Conservation (phyloP, 2,113 vertebrate genomes). For the Uropsilus gracilis region DNA sequence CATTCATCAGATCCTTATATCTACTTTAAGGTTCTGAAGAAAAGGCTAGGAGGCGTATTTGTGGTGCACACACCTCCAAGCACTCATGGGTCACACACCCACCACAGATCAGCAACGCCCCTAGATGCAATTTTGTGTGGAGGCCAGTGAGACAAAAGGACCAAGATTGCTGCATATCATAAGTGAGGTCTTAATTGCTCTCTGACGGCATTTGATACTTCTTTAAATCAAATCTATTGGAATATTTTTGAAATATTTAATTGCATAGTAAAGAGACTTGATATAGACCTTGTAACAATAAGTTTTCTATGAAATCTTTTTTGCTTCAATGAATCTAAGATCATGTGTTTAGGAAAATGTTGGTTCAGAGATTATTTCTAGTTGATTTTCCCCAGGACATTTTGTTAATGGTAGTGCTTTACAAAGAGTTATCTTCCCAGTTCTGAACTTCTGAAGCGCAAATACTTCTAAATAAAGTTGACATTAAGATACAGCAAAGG, state of each 20-base stretch:
- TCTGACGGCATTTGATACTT: neutral
- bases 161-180: neutral
- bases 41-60: neutral
- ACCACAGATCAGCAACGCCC: neutral
- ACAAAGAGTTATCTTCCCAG: neutral
- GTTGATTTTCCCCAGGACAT: conserved; percentile 37
- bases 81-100: neutral
- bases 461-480: conserved; percentile 24
- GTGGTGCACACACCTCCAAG: neutral
- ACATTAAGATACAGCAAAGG: conserved; percentile 2
- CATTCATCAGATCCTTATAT: neutral
- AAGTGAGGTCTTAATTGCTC: neutral
- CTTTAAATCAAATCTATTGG: conserved; percentile 24
- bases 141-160: neutral
- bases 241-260: conserved; percentile 18
- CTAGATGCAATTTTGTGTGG: neutral
- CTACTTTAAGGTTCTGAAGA: neutral
- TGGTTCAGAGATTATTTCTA: conserved; percentile 45
- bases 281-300: neutral
- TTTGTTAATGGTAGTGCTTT: conserved; percentile 24
- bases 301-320: conserved; percentile 14
- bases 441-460: conserved; percentile 20
- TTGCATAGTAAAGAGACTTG: conserved; percentile 13
- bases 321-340: neutral
- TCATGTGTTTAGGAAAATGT: neutral